These are phyloP conservation scores for Menidia beryllina DNA, from an alignment of 2,113 vertebrate species.

Conservation along the genomic window DNA sequence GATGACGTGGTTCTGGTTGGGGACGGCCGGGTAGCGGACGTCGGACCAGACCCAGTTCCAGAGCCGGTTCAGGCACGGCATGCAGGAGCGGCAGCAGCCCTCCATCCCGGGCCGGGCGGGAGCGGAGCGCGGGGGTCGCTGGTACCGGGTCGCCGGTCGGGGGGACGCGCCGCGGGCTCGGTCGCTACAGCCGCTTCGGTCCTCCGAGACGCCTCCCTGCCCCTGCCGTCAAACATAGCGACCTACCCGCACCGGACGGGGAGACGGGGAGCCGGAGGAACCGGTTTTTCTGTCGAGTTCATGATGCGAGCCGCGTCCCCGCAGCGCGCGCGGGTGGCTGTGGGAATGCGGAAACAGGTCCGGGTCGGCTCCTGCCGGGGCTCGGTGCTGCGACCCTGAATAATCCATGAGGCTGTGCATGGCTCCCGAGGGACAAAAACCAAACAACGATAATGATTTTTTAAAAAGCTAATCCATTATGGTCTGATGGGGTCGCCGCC, in stretches of 20 bases:
- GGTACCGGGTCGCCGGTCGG: background rate
- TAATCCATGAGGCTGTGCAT: slow-evolving; percentile 3
- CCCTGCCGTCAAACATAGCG: slow-evolving; percentile 48
- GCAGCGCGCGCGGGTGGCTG: slow-evolving; percentile 42
- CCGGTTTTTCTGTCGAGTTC: slow-evolving; percentile 75
- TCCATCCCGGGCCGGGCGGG: slow-evolving; percentile 84
- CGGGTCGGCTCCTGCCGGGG: slow-evolving; percentile 35
- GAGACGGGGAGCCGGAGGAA: slow-evolving; percentile 77
- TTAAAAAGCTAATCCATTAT: slow-evolving; percentile 1
- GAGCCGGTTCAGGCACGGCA: slow-evolving; percentile 84
- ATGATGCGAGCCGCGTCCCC: slow-evolving; percentile 45
- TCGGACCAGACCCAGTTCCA: slow-evolving; percentile 92
- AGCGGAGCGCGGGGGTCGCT: slow-evolving; percentile 11
- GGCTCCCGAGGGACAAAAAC: background rate
- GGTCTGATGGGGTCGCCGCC: background rate
- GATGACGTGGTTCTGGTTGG: slow-evolving; percentile 62
- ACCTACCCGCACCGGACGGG: slow-evolving; percentile 39
- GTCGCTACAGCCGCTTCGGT: slow-evolving; percentile 13
- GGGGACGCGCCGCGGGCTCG: background rate
- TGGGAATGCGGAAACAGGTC: slow-evolving; percentile 79
- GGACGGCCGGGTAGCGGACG: slow-evolving; percentile 55
- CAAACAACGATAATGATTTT: too few relatives aligned
- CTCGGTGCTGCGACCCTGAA: slow-evolving; percentile 2
- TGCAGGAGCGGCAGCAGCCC: slow-evolving; percentile 85
- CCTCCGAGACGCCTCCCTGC: slow-evolving; percentile 17